These are phyloP conservation scores for Helarctos malayanus DNA, from an alignment of 2,797 vertebrate genomes.

Conservation along the genomic window DNA sequence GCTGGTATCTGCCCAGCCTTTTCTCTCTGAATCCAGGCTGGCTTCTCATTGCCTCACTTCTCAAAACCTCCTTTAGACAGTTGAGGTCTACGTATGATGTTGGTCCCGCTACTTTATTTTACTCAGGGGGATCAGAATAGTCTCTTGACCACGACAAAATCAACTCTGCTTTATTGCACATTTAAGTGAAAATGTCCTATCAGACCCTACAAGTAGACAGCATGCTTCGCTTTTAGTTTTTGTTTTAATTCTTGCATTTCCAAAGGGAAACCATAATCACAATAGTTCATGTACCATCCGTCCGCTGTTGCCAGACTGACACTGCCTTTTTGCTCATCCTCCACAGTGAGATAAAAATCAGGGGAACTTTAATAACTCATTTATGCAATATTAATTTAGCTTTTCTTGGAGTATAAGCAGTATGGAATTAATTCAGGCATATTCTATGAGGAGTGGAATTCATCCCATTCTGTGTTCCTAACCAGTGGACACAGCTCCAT, in stretches of 20 bases:
- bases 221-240: neutral
- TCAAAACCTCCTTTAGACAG: neutral
- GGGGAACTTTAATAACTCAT: neutral
- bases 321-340: neutral
- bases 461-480: neutral
- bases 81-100: neutral
- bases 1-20: neutral
- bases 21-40: neutral
- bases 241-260: neutral
- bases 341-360: neutral
- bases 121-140: neutral
- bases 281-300: neutral
- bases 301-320: neutral
- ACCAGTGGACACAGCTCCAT: neutral
- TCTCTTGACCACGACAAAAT: neutral
- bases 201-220: neutral
- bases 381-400: neutral
- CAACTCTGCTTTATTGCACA: neutral
- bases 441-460: neutral
- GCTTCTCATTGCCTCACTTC: neutral
- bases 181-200: neutral
- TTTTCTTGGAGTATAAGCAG: neutral
- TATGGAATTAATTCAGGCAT: neutral
- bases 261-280: neutral
- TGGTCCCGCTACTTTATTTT: neutral